These are phyloP conservation scores for Actinopyga echinites DNA, from an alignment of 53 echinoderm and acorn worm species.

Conservation along the genomic window DNA sequence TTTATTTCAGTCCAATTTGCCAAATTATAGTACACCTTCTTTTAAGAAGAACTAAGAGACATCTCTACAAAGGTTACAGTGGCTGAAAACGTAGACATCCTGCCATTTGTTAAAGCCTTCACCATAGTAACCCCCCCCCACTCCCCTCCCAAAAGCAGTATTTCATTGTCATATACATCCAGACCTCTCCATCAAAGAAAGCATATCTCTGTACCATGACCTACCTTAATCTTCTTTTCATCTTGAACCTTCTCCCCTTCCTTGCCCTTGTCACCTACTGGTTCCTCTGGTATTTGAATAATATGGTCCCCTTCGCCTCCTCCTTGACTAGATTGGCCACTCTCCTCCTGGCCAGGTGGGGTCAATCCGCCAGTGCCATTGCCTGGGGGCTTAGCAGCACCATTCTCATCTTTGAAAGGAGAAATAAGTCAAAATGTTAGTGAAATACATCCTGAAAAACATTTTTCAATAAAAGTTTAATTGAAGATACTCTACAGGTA, in stretches of 20 bases:
- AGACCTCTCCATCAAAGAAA: neutral
- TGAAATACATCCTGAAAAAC: no score
- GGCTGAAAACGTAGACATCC: no score
- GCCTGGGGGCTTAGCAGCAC: constrained; percentile 36
- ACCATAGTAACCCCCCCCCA: no score
- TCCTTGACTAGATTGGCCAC: constrained; percentile 77
- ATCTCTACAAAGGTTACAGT: no score
- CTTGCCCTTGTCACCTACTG: constrained; percentile 22
- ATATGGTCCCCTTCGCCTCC: constrained; percentile 88
- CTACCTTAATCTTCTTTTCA: constrained; percentile 76
- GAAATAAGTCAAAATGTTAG: neutral
- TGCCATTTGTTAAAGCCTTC: no score
- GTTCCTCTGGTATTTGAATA: constrained; percentile 84
- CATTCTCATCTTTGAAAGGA: constrained; percentile 36
- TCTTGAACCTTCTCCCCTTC: constrained; percentile 34
- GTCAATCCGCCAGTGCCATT: constrained; percentile 45
- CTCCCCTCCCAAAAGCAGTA: no score
- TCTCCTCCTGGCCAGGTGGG: constrained; percentile 60
- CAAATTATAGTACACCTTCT: no score
- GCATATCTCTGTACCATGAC: neutral
- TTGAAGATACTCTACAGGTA: no score
- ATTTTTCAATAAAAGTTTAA: no score
- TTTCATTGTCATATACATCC: no score
- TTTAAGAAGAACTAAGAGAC: no score
- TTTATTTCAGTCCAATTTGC: no score